Conservation (phyloP, 2,113 vertebrate species). For the Notothenia rossii region DNA sequence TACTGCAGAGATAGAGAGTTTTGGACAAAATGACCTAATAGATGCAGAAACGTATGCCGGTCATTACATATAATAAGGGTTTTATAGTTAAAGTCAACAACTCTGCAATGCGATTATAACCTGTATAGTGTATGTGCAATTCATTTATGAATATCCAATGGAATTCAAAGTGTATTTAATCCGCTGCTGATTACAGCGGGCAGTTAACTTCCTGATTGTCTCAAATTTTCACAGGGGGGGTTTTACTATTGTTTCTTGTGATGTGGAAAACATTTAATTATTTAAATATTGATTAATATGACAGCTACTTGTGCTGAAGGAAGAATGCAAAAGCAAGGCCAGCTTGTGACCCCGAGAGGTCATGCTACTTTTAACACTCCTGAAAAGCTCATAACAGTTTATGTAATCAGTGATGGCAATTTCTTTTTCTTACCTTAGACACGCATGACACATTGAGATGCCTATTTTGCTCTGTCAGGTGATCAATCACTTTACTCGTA, state of each 20-base stretch:
- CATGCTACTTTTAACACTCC: no score
- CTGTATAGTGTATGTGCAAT: background rate
- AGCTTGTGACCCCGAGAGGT: background rate
- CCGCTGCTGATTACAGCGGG: background rate
- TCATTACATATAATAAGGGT: background rate
- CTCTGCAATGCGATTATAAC: background rate
- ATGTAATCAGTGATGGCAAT: background rate
- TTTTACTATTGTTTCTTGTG: no score
- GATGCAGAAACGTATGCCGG: background rate
- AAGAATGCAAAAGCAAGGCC: background rate
- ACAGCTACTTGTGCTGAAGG: background rate
- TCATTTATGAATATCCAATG: background rate
- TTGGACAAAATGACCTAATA: background rate
- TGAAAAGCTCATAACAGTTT: background rate
- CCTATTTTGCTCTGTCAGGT: constrained; percentile 56
- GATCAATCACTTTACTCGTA: constrained; percentile 52
- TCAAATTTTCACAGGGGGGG: background rate
- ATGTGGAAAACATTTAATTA: background rate
- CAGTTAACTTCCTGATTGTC: background rate
- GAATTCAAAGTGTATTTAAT: background rate
- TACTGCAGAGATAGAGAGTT: background rate
- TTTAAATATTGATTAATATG: background rate
- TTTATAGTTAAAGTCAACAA: constrained; percentile 1
- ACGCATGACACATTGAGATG: constrained; percentile 72
- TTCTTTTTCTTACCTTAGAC: constrained; percentile 61